Conservation (phyloP, 2,888 invertebrate species). For the Steinernema carpocapsae region DNA sequence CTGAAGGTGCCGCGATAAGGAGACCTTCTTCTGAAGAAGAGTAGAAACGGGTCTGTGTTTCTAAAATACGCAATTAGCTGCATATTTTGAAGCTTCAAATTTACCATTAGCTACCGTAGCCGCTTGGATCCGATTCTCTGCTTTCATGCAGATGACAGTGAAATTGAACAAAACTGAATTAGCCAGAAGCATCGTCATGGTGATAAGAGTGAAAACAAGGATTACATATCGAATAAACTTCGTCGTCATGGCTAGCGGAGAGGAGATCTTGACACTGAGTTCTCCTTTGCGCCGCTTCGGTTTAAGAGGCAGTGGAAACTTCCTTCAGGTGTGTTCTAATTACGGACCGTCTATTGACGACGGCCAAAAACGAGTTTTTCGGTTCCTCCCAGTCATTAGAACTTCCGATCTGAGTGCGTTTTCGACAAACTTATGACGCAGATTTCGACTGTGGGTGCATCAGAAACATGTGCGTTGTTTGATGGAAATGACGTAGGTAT, state of each 20-base stretch:
- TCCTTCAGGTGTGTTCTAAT: too few relatives aligned
- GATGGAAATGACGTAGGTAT: too few relatives aligned
- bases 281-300: too few relatives aligned
- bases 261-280: too few relatives aligned
- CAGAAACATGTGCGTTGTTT: too few relatives aligned
- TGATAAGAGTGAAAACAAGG: not conserved
- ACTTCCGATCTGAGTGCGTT: too few relatives aligned
- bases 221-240: not conserved
- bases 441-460: too few relatives aligned
- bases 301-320: too few relatives aligned
- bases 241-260: not conserved
- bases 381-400: too few relatives aligned
- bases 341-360: too few relatives aligned
- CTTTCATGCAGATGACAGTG: slow-evolving; percentile 39
- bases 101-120: not conserved
- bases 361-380: too few relatives aligned
- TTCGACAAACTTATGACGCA: too few relatives aligned
- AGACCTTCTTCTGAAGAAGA: slow-evolving; percentile 25
- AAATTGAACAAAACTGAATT: slow-evolving; percentile 33
- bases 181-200: not conserved
- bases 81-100: not conserved
- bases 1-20: slow-evolving; percentile 32
- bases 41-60: not conserved
- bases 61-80: not conserved
- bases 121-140: not conserved